A percentile compares a stretch with the other conserved stretches of the same genome.
Evolutionary conservation across 2,888 invertebrate genomes (phyloP).

Genomic region (Scaptomyza caliginosa): DNA sequence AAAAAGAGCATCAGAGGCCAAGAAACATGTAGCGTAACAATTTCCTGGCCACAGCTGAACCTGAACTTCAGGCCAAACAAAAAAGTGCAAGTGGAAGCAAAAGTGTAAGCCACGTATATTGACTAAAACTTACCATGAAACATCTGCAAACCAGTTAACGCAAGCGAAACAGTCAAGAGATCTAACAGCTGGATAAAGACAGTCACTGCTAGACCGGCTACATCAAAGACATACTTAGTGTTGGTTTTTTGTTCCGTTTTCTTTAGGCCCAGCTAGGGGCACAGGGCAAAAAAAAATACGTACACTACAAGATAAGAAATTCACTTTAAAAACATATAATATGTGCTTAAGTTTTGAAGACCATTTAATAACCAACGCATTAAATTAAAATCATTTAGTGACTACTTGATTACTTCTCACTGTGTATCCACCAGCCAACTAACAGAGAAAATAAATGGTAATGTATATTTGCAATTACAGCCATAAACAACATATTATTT

Average conservation of each 20-base stretch:
- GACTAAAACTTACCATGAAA: constrained; percentile 38
- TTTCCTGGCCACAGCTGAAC: constrained; percentile 81
- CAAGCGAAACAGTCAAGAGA: constrained; percentile 21
- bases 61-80: constrained; percentile 76
- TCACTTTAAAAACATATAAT: no score
- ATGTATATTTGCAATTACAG: constrained; percentile 57
- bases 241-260: background rate
- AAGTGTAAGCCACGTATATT: constrained; percentile 38
- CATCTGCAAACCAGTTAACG: constrained; percentile 43
- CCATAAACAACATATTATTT: constrained; percentile 76
- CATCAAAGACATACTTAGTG: constrained; percentile 6
- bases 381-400: no score
- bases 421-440: background rate
- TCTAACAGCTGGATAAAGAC: constrained; percentile 36
- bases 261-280: constrained; percentile 19
- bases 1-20: constrained; percentile 42
- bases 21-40: constrained; percentile 28
- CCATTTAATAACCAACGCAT: no score
- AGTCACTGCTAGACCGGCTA: background rate
- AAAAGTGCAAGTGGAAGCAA: constrained; percentile 56
- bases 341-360: no score
- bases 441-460: constrained; percentile 39
- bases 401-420: background rate
- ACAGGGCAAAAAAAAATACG: constrained; percentile 27
- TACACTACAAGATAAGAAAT: background rate